Evolutionary conservation across 2,113 vertebrate genomes (phyloP).

Genomic region (Thamnophis sirtalis): DNA sequence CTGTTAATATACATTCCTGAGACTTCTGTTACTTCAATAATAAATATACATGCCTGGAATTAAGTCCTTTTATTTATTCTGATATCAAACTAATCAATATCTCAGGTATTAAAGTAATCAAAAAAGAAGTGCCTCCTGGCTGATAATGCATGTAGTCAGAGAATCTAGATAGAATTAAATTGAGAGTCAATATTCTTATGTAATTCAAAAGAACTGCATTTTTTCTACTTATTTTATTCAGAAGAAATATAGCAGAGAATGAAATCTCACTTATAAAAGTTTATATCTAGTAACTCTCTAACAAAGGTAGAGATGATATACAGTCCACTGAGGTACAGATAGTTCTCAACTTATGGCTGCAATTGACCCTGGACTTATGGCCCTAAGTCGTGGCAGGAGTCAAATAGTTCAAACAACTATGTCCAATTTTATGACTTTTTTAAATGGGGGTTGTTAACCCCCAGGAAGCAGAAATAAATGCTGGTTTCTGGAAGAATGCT

Average conservation of each 20-base stretch:
- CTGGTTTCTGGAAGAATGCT: neutral
- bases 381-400: neutral
- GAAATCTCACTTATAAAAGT: neutral
- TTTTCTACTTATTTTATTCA: neutral
- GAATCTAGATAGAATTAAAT: neutral
- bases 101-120: neutral
- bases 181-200: fast-evolving
- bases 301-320: neutral
- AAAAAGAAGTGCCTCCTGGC: neutral
- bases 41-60: neutral
- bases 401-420: neutral
- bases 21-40: neutral
- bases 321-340: neutral
- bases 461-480: neutral
- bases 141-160: neutral
- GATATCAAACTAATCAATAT: neutral
- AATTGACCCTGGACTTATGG: neutral
- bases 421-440: neutral
- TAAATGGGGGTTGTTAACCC: too few species aligned
- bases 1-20: neutral
- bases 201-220: fast-evolving
- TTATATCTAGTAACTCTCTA: neutral
- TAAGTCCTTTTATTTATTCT: neutral
- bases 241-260: fast-evolving
- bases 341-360: neutral